Evolutionary conservation across 2,797 vertebrate species (phyloP).

Genomic region (Myotis daubentonii): DNA sequence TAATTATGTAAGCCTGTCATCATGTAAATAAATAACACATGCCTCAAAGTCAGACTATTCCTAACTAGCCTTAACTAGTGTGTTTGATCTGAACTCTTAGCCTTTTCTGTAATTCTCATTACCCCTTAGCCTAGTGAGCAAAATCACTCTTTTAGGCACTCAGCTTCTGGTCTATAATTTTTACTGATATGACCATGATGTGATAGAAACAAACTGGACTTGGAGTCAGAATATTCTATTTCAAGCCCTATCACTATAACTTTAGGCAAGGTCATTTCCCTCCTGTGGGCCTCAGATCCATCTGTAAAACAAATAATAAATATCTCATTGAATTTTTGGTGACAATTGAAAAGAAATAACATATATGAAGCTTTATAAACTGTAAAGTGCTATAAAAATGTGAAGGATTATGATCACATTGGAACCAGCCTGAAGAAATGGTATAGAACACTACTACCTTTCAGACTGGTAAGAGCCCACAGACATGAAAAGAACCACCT

Average conservation of each 20-base stretch:
- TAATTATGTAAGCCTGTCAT: constrained; percentile 25
- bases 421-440: constrained; percentile 31
- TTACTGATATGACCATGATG: neutral
- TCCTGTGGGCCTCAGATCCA: neutral
- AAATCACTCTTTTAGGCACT: neutral
- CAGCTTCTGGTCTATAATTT: neutral
- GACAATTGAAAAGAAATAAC: neutral
- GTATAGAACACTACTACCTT: neutral
- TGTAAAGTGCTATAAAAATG: constrained; percentile 45
- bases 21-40: constrained; percentile 54
- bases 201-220: constrained; percentile 24
- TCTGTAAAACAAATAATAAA: constrained; percentile 49
- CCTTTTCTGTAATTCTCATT: neutral
- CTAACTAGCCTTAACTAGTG: neutral
- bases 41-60: constrained; percentile 29
- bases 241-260: constrained; percentile 16
- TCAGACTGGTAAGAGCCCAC: neutral
- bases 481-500: neutral
- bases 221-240: constrained; percentile 31
- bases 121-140: neutral
- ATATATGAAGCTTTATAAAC: constrained; percentile 12
- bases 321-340: neutral
- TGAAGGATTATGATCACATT: constrained; percentile 25
- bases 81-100: constrained; percentile 35
- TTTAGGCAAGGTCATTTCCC: constrained; percentile 12